These are phyloP conservation scores for Drosophila cardini DNA, from an alignment of 1,140 invertebrate genomes.

Conservation along the genomic window DNA sequence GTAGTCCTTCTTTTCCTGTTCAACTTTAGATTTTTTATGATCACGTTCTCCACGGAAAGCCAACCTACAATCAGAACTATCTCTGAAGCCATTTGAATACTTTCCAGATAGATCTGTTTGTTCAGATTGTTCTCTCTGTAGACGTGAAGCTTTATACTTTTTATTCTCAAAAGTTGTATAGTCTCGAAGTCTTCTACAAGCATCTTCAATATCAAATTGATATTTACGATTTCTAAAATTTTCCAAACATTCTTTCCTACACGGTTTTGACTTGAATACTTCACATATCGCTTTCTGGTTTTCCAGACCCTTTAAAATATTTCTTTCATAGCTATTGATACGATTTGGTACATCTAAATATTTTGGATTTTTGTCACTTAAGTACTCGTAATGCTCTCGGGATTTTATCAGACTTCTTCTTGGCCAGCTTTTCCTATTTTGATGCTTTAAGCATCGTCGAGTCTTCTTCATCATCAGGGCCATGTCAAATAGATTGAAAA, in stretches of 20 bases:
- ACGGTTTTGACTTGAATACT: background rate
- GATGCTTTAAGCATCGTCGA: background rate
- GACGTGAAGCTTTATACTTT: background rate
- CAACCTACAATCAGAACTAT: conserved; percentile 26
- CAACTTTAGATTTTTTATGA: background rate
- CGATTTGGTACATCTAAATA: background rate
- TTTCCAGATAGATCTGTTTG: conserved; percentile 20
- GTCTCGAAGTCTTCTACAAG: background rate
- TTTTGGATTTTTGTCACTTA: conserved; percentile 13
- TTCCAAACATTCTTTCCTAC: background rate
- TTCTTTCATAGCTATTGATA: conserved; percentile 36
- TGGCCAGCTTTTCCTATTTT: background rate
- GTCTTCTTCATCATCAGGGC: background rate
- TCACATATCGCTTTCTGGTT: background rate
- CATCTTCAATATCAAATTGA: background rate
- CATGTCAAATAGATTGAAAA: background rate
- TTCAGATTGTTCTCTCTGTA: conserved; percentile 16
- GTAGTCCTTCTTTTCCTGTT: background rate
- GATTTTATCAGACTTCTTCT: background rate
- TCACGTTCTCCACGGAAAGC: conserved; percentile 2
- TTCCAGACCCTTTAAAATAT: conserved; percentile 22
- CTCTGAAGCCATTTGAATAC: background rate
- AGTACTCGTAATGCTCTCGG: background rate
- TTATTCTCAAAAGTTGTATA: background rate
- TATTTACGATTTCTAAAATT: background rate